Base-by-base conservation (phyloP, 1,140 invertebrate species). In the Lepidurus arcticus region DNA sequence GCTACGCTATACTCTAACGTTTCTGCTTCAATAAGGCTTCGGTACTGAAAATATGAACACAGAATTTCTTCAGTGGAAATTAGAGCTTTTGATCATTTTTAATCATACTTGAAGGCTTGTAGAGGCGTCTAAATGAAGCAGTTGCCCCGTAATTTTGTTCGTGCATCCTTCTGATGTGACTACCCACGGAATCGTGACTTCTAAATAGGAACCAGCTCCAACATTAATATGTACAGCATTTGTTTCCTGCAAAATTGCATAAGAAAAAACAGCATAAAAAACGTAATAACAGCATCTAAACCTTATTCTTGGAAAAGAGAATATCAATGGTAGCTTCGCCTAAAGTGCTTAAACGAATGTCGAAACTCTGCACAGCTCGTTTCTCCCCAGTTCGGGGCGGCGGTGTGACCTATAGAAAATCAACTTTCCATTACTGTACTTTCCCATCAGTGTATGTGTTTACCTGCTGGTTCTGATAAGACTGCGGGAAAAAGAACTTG, bases 201-300 rank as follows among this genome's bases (percentile, higher is more conserved):
- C 96, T 74, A 98, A 88, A 85, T 97, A 98, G 0, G 95, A 97
- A 4, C 96, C 96, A 73, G 93, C 91, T 7, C 94, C 93, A 75
- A 96, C 91, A 82, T 96, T 97, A 82, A 98, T 92, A 84, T 98
- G 96, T 80, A 98, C 91, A 21, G 95, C 96, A 86, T 98, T 98
- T 0, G 96, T 98, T 88, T 97, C 95, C 86, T 90, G 82, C 6
- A 80, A 80, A 81, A 79, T 76, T 75, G 24, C 65, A 73, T 26
- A 26, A 78, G 8, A n/a, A 78, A 47, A 43, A 9, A 16, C 9
- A 43, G 13, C 8, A 16, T 74, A 43, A 42, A 81, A 21, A 79
- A 16, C 6, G 73, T 77, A 80, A 44, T 11, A 44, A 16, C 45
- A 42, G 78, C 83, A 34, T 34, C 34, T 34, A 82, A 83, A 88